phyloP scores from a whole-genome alignment of 2,113 vertebrate species.

The Tychaedon coryphoeus region DNA sequence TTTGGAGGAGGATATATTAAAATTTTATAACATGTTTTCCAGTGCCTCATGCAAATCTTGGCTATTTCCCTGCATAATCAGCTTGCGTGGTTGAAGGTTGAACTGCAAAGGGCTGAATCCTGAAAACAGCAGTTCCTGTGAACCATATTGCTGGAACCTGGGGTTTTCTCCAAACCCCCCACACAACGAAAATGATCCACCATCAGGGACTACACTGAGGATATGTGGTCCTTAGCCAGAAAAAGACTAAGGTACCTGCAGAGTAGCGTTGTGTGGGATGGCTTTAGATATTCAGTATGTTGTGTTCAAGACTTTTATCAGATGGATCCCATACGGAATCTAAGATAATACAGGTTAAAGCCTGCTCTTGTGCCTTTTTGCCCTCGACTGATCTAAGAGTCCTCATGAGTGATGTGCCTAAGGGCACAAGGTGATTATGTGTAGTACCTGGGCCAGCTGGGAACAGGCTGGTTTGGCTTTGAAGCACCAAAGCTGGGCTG shows the following conservation, averaged over 20 bases:
- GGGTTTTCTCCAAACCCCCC: neutral
- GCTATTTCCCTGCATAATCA: neutral
- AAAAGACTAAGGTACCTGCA: neutral
- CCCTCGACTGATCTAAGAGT: neutral
- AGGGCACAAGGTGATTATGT: rapidly evolving
- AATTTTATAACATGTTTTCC: neutral
- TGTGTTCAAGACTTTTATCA: neutral
- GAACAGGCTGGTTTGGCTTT: neutral
- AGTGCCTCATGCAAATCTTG: neutral
- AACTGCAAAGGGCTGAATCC: constrained; percentile 5
- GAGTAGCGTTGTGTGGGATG: neutral
- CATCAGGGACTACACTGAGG: neutral
- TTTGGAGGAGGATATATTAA: neutral
- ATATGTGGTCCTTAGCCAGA: neutral
- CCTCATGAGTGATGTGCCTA: neutral
- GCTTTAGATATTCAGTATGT: neutral
- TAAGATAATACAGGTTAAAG: neutral
- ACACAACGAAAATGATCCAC: neutral
- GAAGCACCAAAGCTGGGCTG: neutral
- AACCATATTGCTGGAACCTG: neutral
- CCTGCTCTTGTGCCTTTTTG: neutral
- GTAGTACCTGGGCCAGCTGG: neutral
- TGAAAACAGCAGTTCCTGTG: neutral
- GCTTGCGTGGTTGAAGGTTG: neutral
- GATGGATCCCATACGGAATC: neutral